Evolutionary conservation across 2,888 invertebrate genomes (phyloP).

Genomic region (Disparrhopalites patrizii): DNA sequence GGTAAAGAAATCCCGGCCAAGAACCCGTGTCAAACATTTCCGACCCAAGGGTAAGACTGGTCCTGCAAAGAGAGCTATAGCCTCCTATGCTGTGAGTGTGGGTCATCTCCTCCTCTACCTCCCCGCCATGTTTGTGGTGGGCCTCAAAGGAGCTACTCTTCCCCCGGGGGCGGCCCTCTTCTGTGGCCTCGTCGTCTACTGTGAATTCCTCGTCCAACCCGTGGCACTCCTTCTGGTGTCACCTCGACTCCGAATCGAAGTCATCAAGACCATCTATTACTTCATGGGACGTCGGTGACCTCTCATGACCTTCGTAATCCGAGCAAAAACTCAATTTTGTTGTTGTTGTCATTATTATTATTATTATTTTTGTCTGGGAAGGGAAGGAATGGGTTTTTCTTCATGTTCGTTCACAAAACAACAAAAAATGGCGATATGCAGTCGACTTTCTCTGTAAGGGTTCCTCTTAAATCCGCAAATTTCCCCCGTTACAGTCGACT

Average conservation of each 20-base stretch:
- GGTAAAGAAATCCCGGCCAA: constrained; percentile 21
- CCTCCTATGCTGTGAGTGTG: constrained; percentile 47
- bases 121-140: constrained; percentile 48
- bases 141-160: constrained; percentile 42
- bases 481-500: too few species aligned
- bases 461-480: too few species aligned
- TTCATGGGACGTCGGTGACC: constrained; percentile 28
- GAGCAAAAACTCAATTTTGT: neutral
- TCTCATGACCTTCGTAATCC: neutral
- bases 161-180: constrained; percentile 40
- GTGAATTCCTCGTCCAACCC: constrained; percentile 49
- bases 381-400: too few species aligned
- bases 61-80: constrained; percentile 43
- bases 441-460: too few species aligned
- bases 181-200: constrained; percentile 49
- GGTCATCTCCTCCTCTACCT: constrained; percentile 49
- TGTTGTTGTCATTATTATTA: neutral
- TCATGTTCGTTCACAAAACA: too few species aligned
- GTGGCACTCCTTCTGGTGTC: constrained; percentile 48
- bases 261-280: constrained; percentile 34
- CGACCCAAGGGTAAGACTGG: constrained; percentile 30
- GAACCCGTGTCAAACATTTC: constrained; percentile 36
- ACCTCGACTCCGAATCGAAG: constrained; percentile 47
- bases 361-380: neutral
- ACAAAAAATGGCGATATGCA: too few species aligned